These are phyloP conservation scores for Melangyna quadrimaculata DNA, from an alignment of 2,888 invertebrate species.

Conservation along the genomic window DNA sequence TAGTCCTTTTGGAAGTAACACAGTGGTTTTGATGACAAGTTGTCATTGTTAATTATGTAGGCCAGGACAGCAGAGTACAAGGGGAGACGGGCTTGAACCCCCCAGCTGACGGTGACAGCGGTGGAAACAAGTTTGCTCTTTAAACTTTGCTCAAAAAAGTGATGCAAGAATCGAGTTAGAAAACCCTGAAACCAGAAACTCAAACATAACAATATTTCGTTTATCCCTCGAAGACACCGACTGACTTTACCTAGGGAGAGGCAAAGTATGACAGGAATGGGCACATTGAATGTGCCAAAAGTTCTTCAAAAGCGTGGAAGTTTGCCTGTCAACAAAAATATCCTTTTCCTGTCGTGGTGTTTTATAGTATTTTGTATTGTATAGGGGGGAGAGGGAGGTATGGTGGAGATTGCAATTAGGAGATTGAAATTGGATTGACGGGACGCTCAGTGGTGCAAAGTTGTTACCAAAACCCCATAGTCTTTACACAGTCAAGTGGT, in stretches of 20 bases:
- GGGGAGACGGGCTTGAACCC: neutral
- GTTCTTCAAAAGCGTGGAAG: constrained; percentile 27
- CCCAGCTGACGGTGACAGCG: neutral
- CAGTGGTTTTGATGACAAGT: constrained; percentile 60
- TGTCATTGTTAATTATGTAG: constrained; percentile 66
- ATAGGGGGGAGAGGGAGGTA: too few relatives aligned
- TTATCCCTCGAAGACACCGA: neutral
- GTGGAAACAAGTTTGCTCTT: neutral
- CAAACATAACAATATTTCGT: constrained; percentile 12
- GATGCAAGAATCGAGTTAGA: constrained; percentile 5
- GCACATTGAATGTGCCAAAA: neutral
- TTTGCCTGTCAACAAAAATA: constrained; percentile 24
- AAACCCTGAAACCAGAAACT: neutral
- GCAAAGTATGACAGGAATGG: neutral
- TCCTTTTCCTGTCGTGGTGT: constrained; percentile 3
- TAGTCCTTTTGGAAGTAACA: constrained; percentile 54
- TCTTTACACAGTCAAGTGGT: constrained; percentile 21
- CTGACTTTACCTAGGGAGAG: neutral
- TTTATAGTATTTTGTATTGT: neutral
- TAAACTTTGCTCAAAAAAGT: constrained; percentile 20
- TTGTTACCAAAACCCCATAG: neutral
- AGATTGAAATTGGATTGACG: constrained; percentile 68
- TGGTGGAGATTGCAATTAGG: constrained; percentile 63
- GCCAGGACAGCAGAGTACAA: neutral
- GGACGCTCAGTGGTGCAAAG: constrained; percentile 35